Base-by-base conservation (phyloP, 2,797 vertebrate genomes). In the Cottoperca gobio region DNA sequence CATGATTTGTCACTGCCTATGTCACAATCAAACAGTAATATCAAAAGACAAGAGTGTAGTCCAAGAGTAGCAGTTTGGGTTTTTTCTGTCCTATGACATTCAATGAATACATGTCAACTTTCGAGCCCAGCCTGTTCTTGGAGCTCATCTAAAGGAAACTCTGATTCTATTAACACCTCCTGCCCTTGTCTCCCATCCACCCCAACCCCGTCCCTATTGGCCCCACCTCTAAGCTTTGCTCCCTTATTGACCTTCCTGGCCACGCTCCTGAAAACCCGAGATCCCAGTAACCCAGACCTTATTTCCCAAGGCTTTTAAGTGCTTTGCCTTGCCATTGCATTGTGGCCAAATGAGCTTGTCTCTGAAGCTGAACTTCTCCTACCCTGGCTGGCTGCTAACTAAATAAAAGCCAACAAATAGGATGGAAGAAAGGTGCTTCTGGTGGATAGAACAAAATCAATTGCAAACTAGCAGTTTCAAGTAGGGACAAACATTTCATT, bases 21-120 rank as follows among this genome's bases (percentile, higher is more conserved):
- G 76, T 84, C 82, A 82, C 45, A 65, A 68, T 66, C 16, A 78
- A 70, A 76, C 83, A 79, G 76, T 61, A 24, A 68, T 52, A 75
- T 73, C 70, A 65, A 81, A n/a, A 89, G 84, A 79, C 73, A 76
- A 43, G 69, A 66, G 55, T 57, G 66, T 70, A 75, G 37, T 73
- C 75, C 54, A 70, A 80, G 71, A 77, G 62, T 8, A 68, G 64
- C 68, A 68, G 68, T 70, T 62, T 40, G 21, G 61, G 14, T 68
- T 78, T 83, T 79, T 84, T 46, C 82, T 88, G 67, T 73, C 52
- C 64, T 35, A 67, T 85, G 84, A 88, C 79, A 88, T 86, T 77
- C 86, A 85, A 54, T 91, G 87, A 94, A 90, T 89, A 86, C 86
- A 86, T 91, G 80, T 89, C 90, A 90, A 62, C 84, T 80, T 75